Conservation (phyloP, 2,113 vertebrate species). For the Leiothrix lutea region DNA sequence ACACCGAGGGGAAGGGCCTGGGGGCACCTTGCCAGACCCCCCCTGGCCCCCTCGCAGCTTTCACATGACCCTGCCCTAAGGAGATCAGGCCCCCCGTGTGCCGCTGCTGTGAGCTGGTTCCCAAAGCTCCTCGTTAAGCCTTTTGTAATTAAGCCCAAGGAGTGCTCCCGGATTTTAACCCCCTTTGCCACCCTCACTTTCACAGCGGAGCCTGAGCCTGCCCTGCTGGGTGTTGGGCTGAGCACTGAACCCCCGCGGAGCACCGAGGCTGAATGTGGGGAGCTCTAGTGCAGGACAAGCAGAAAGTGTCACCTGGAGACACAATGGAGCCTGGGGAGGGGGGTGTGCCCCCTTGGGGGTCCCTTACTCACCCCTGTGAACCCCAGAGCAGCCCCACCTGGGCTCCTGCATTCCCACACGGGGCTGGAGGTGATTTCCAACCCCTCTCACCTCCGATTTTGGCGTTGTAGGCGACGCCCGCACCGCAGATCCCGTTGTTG, state of each 20-base stretch:
- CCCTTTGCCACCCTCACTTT: neutral
- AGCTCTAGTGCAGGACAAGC: neutral
- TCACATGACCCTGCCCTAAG: neutral
- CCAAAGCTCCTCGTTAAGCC: neutral
- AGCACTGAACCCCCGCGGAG: rapidly evolving
- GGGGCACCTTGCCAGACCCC: rapidly evolving
- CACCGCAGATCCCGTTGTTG: slow-evolving; percentile 71
- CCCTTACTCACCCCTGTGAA: neutral
- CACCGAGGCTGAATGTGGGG: rapidly evolving
- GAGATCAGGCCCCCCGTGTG: neutral
- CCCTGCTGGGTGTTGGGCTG: rapidly evolving
- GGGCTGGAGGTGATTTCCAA: rapidly evolving
- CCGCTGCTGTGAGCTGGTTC: rapidly evolving
- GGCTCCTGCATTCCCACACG: rapidly evolving
- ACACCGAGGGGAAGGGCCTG: rapidly evolving
- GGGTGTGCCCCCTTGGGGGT: neutral
- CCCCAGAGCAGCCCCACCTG: neutral
- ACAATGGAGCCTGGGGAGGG: neutral
- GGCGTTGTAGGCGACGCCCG: slow-evolving; percentile 70
- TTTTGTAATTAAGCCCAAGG: neutral
- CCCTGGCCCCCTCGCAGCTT: neutral
- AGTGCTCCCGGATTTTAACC: neutral
- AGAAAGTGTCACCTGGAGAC: neutral
- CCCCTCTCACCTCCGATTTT: slow-evolving; percentile 67
- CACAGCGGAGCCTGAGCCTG: neutral